Evolutionary conservation across 2,888 invertebrate species (phyloP).

Genomic region (Phengaris alcon): DNA sequence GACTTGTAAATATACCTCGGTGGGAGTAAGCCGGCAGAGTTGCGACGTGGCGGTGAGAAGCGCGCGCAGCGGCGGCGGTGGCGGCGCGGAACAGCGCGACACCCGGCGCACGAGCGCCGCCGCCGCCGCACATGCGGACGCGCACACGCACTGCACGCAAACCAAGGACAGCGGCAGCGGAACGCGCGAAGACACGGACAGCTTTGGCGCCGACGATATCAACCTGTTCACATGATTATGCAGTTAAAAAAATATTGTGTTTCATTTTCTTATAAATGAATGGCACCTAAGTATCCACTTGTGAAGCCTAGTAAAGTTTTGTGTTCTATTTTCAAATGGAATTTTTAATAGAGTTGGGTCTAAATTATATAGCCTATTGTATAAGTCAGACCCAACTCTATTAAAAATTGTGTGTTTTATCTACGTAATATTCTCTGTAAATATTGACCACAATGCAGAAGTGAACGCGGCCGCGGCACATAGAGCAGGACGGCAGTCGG

Average conservation of each 20-base stretch:
- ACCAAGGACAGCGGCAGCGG: constrained; percentile 43
- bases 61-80: constrained; percentile 48
- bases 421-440: background rate
- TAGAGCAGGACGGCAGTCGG: constrained; percentile 52
- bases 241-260: background rate
- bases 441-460: constrained; percentile 55
- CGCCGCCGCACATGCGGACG: constrained; percentile 46
- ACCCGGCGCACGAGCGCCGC: constrained; percentile 51
- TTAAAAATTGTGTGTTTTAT: too few relatives aligned
- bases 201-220: constrained; percentile 49
- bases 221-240: constrained; percentile 48
- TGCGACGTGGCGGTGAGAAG: constrained; percentile 43
- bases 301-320: too few relatives aligned
- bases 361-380: too few relatives aligned
- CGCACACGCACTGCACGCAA: constrained; percentile 47
- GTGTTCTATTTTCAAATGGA: too few relatives aligned
- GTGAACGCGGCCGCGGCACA: constrained; percentile 57
- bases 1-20: constrained; percentile 40
- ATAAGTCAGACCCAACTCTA: too few relatives aligned
- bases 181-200: constrained; percentile 48
- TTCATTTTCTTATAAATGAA: too few relatives aligned
- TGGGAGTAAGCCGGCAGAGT: constrained; percentile 44
- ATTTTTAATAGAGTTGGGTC: too few relatives aligned
- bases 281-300: too few relatives aligned
- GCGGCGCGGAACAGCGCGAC: constrained; percentile 44